These are phyloP conservation scores for Aradophagus sp. DNA, from an alignment of 1,140 invertebrate genomes.

Conservation along the genomic window DNA sequence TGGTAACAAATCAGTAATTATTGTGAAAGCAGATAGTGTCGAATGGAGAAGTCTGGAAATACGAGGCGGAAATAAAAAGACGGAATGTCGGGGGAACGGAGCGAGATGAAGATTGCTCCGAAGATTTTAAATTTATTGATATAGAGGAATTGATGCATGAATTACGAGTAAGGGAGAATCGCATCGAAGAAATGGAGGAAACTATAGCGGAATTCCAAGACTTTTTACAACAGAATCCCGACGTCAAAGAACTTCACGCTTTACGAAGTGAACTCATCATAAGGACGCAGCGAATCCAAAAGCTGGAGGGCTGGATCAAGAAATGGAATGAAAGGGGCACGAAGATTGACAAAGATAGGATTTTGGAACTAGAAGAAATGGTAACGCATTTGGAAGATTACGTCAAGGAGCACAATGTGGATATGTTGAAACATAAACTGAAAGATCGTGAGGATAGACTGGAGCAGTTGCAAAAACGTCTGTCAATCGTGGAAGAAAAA, in stretches of 20 bases:
- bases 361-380: slow-evolving; percentile 68
- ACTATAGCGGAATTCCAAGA: slow-evolving; percentile 63
- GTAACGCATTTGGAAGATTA: slow-evolving; percentile 68
- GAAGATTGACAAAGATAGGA: slow-evolving; percentile 63
- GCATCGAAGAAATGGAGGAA: slow-evolving; percentile 87
- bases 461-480: slow-evolving; percentile 61
- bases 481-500: slow-evolving; percentile 29
- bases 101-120: slow-evolving; percentile 73
- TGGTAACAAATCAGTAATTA: slow-evolving; percentile 24
- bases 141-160: slow-evolving; percentile 77
- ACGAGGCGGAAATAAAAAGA: slow-evolving; percentile 74
- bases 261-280: slow-evolving; percentile 59
- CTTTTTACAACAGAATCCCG: slow-evolving; percentile 68
- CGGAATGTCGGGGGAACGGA: slow-evolving; percentile 77
- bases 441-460: slow-evolving; percentile 66
- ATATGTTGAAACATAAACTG: slow-evolving; percentile 65
- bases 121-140: slow-evolving; percentile 57
- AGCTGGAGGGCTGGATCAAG: slow-evolving; percentile 66
- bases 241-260: slow-evolving; percentile 65
- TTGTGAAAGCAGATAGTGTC: slow-evolving; percentile 62
- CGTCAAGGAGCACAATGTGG: slow-evolving; percentile 66
- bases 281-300: slow-evolving; percentile 57
- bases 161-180: slow-evolving; percentile 75
- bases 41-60: slow-evolving; percentile 72
- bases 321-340: slow-evolving; percentile 54